Percentiles rank a stretch among this genome's conserved stretches.
Evolutionary conservation across 2,113 vertebrate genomes (phyloP).

Genomic region (Plotosus lineatus): DNA sequence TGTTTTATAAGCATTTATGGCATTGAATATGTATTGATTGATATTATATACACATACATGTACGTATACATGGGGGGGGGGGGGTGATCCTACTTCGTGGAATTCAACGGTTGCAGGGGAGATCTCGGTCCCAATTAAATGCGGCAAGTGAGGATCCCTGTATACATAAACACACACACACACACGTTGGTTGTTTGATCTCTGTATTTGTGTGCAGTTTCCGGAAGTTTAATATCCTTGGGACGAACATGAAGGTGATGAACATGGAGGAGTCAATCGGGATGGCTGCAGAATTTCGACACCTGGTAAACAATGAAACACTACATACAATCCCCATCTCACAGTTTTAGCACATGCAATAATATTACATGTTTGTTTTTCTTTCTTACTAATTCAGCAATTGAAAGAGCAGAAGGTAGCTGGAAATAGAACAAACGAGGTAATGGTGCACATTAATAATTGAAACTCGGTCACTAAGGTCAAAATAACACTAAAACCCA

Average conservation of each 20-base stretch:
- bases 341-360: neutral
- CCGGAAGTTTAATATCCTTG: slow-evolving; percentile 95
- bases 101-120: too few relatives aligned
- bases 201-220: slow-evolving; percentile 70
- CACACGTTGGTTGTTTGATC: neutral
- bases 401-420: slow-evolving; percentile 94
- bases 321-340: neutral
- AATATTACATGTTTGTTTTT: neutral
- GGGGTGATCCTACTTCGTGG: too few relatives aligned
- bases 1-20: too few relatives aligned
- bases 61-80: too few relatives aligned
- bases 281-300: slow-evolving; percentile 95
- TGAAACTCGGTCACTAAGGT: neutral
- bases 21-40: too few relatives aligned
- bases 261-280: slow-evolving; percentile 99
- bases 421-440: slow-evolving; percentile 90
- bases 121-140: too few relatives aligned
- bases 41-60: too few relatives aligned
- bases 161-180: too few relatives aligned
- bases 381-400: slow-evolving; percentile 77
- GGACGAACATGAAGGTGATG: slow-evolving; percentile 96
- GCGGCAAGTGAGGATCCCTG: too few relatives aligned
- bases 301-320: slow-evolving; percentile 76
- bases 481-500: neutral
- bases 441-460: slow-evolving; percentile 56